Conservation (phyloP, 30 jellyfish, hydroid and myxozoan species). For the Aurelia sp. region DNA sequence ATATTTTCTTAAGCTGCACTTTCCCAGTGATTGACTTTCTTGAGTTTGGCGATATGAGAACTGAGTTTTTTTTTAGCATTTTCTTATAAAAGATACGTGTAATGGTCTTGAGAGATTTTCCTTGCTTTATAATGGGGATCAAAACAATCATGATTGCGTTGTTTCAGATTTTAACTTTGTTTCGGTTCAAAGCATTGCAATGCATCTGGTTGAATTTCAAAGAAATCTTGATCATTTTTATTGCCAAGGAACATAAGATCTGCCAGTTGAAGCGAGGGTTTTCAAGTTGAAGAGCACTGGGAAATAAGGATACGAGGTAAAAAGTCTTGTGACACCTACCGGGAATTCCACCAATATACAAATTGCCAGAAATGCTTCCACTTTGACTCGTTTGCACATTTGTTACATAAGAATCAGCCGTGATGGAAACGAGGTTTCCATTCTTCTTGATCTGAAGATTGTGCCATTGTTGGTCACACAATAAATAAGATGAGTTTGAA, state of each 20-base stretch:
- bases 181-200: too few species aligned
- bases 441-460: slow-evolving; percentile 31
- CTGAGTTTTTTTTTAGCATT: too few species aligned
- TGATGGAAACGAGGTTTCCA: slow-evolving; percentile 65
- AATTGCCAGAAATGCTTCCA: slow-evolving; percentile 63
- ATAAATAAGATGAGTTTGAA: slow-evolving; percentile 55
- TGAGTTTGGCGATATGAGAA: too few species aligned
- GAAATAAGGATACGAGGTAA: neutral
- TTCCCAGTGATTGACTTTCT: too few species aligned
- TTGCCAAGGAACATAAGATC: neutral
- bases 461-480: slow-evolving; percentile 97
- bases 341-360: slow-evolving; percentile 88
- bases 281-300: neutral
- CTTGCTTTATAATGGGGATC: too few species aligned
- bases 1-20: too few species aligned
- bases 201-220: too few species aligned
- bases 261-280: neutral
- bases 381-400: slow-evolving; percentile 28
- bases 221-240: too few species aligned
- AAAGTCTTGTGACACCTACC: slow-evolving; percentile 34
- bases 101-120: too few species aligned
- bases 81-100: too few species aligned
- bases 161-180: too few species aligned
- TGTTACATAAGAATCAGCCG: slow-evolving; percentile 65
- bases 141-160: too few species aligned